Percentiles rank a stretch among this genome's conserved stretches.
These are phyloP conservation scores for Lasioglossum oenotherae DNA, from an alignment of 2,888 invertebrate species.

Conservation along the genomic window DNA sequence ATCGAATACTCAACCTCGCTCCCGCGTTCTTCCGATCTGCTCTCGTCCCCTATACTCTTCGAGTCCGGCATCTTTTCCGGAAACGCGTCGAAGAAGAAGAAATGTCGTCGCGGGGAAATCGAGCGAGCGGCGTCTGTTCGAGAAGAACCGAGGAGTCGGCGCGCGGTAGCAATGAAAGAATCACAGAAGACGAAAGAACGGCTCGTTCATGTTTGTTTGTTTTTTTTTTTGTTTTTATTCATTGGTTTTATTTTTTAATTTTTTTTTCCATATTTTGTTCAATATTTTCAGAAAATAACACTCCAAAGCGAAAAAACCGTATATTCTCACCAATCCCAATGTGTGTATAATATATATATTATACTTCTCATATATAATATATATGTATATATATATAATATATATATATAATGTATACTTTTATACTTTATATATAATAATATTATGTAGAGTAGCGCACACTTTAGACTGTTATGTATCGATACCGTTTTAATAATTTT, in stretches of 20 bases:
- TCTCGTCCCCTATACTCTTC: background rate
- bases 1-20: conserved; percentile 24
- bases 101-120: background rate
- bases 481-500: conserved; percentile 83
- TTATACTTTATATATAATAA: conserved; percentile 83
- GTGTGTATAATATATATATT: conserved; percentile 82
- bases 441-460: conserved; percentile 84
- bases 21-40: background rate
- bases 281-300: conserved; percentile 85
- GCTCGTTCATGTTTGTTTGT: conserved; percentile 59
- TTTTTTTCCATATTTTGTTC: conserved; percentile 84
- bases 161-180: conserved; percentile 33
- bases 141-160: conserved; percentile 5
- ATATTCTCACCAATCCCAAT: conserved; percentile 84
- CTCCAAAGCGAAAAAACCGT: conserved; percentile 85
- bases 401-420: conserved; percentile 82
- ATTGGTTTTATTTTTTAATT: conserved; percentile 82
- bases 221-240: conserved; percentile 75
- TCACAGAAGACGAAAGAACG: conserved; percentile 51
- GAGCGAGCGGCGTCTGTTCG: background rate
- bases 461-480: conserved; percentile 84
- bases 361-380: conserved; percentile 82
- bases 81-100: background rate
- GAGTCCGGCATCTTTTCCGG: conserved; percentile 12
- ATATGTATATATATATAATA: conserved; percentile 80